These are phyloP conservation scores for Drosophila setifemur DNA, from an alignment of 1,140 invertebrate species.

Conservation along the genomic window DNA sequence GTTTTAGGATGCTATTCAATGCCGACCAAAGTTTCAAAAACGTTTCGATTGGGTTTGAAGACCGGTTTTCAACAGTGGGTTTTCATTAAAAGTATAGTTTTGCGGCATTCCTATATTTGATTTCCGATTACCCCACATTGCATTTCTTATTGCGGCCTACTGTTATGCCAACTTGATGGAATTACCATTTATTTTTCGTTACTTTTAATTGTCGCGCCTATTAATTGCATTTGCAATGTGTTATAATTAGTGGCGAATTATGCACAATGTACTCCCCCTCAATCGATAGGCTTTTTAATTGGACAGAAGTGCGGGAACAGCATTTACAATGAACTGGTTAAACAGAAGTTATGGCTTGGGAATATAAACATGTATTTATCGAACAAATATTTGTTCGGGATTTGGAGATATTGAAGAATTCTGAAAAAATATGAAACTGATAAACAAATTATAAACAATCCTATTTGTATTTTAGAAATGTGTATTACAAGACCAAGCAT, in stretches of 20 bases:
- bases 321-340: constrained; percentile 29
- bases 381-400: no score
- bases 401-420: no score
- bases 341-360: background rate
- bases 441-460: no score
- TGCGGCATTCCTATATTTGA: constrained; percentile 18
- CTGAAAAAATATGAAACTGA: no score
- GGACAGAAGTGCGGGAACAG: background rate
- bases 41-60: background rate
- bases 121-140: no score
- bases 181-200: no score
- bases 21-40: constrained; percentile 31
- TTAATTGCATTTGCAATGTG: constrained; percentile 73
- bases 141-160: no score
- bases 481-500: no score
- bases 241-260: constrained; percentile 69
- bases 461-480: no score
- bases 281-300: constrained; percentile 11
- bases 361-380: no score
- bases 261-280: background rate
- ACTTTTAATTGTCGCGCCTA: constrained; percentile 63
- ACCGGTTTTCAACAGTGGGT: background rate
- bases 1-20: constrained; percentile 44
- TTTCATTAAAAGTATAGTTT: constrained; percentile 10
- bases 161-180: no score